phyloP scores from a whole-genome alignment of 2,888 invertebrate species.

The Podabrus alpinus region DNA sequence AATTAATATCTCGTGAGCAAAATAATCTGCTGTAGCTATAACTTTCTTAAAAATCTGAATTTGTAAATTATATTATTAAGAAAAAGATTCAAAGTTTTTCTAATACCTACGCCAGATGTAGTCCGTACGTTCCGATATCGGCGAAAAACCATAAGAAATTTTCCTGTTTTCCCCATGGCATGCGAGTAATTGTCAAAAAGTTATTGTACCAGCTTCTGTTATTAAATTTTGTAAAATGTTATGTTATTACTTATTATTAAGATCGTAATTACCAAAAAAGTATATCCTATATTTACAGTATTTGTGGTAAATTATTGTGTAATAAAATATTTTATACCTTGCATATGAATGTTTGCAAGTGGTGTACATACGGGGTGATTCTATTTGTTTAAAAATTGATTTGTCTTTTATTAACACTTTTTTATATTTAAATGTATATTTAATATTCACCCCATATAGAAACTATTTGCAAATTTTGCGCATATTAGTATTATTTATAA shows the following conservation, averaged over 20 bases:
- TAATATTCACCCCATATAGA: not conserved
- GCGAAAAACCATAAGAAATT: not conserved
- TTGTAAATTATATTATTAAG: not conserved
- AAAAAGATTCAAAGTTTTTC: not conserved
- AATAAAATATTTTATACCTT: slow-evolving; percentile 28
- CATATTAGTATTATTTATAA: slow-evolving; percentile 11
- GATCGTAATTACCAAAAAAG: slow-evolving; percentile 11
- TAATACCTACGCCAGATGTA: not conserved
- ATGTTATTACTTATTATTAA: not conserved
- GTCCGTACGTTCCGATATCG: not conserved
- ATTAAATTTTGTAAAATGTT: not conserved
- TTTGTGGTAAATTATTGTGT: slow-evolving; percentile 24
- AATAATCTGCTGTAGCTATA: not conserved
- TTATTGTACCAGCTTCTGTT: not conserved
- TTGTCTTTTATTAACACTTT: not conserved
- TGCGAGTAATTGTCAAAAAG: not conserved
- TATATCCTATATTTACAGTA: slow-evolving; percentile 24
- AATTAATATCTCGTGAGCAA: not conserved
- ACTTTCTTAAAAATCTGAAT: not conserved
- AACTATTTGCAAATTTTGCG: slow-evolving; percentile 7
- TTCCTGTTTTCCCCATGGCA: not conserved
- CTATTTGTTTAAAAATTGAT: not conserved
- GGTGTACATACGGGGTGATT: slow-evolving; percentile 18
- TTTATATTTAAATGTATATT: not conserved
- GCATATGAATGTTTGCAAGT: slow-evolving; percentile 20